Percentiles rank a stretch among this genome's conserved stretches.
Evolutionary conservation across 2,113 vertebrate genomes (phyloP).

Genomic region (Nothobranchius kuhntae): DNA sequence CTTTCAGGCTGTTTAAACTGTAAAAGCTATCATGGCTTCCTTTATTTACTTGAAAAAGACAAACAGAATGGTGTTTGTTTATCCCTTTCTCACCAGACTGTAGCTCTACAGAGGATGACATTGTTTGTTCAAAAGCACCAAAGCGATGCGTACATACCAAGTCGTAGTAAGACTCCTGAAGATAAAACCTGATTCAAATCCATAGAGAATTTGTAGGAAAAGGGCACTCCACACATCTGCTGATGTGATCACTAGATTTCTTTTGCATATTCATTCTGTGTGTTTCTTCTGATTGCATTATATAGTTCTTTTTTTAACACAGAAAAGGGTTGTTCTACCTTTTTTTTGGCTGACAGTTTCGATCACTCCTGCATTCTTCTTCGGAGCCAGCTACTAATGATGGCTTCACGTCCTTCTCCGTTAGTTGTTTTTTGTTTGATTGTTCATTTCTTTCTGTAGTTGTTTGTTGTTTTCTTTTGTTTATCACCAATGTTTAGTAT

Average conservation of each 20-base stretch:
- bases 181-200: not conserved
- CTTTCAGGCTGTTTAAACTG: not conserved
- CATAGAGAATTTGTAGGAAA: not conserved
- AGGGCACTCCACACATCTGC: not conserved
- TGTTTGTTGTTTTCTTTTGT: too few species aligned
- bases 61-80: not conserved
- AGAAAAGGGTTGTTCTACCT: too few species aligned
- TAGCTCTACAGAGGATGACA: not conserved
- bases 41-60: not conserved
- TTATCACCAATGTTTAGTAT: too few species aligned
- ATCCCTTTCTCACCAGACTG: not conserved
- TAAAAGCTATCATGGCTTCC: not conserved
- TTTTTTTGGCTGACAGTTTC: too few species aligned
- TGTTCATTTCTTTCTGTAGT: too few species aligned
- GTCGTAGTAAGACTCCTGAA: not conserved
- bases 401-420: too few species aligned
- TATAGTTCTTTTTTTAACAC: too few species aligned
- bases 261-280: too few species aligned
- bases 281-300: too few species aligned
- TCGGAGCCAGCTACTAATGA: too few species aligned
- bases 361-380: too few species aligned
- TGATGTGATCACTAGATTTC: not conserved
- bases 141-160: not conserved
- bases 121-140: not conserved
- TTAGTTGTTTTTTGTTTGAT: too few species aligned